Percentiles rank a stretch among this genome's conserved stretches.
These are phyloP conservation scores for Campylorhamphus procurvoides DNA, from an alignment of 2,113 vertebrate species.

Conservation along the genomic window DNA sequence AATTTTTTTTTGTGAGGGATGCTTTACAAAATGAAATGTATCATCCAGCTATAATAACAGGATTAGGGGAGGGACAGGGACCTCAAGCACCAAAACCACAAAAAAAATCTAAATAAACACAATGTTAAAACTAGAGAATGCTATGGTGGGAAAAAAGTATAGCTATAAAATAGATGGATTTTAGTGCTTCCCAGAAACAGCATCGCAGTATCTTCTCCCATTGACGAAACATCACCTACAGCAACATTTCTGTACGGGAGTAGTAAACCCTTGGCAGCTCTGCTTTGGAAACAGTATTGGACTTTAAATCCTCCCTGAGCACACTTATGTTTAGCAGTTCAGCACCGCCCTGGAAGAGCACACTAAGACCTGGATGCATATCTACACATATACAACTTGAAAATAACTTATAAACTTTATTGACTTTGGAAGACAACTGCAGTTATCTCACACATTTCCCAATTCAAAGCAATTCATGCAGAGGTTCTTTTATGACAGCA, in stretches of 20 bases:
- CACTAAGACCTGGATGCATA: background rate
- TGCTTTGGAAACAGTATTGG: background rate
- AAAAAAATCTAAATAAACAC: background rate
- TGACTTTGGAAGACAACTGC: background rate
- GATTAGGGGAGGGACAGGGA: background rate
- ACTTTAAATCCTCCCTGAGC: background rate
- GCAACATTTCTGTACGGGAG: background rate
- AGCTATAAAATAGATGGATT: background rate
- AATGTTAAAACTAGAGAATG: background rate
- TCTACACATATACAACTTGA: background rate
- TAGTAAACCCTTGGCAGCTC: background rate
- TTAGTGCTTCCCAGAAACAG: background rate
- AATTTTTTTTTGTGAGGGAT: background rate
- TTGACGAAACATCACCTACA: constrained; percentile 4
- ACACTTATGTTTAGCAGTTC: background rate
- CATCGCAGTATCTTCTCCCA: background rate
- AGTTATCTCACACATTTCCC: background rate
- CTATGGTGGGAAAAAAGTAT: background rate
- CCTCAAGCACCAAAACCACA: background rate
- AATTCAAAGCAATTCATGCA: background rate
- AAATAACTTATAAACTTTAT: background rate
- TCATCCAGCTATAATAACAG: background rate
- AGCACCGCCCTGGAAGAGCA: background rate
- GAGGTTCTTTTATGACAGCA: background rate
- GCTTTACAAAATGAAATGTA: background rate